phyloP scores from a whole-genome alignment of 37 sponge, comb jelly and placozoan species.

The Crambe crambe region DNA sequence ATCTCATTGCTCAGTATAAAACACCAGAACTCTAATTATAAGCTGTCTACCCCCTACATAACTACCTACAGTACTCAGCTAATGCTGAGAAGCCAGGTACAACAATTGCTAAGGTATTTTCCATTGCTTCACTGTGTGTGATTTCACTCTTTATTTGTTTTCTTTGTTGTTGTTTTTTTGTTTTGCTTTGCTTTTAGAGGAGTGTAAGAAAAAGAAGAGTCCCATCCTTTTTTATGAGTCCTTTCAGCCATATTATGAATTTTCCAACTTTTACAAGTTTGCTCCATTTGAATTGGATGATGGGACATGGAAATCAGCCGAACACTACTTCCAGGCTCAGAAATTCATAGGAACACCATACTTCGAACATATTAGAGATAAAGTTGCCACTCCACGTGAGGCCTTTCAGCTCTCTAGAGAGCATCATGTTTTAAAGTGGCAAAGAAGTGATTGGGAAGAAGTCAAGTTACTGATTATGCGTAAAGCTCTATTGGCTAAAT shows the following conservation, averaged over 20 bases:
- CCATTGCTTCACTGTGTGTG: too few relatives aligned
- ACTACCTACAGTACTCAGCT: too few relatives aligned
- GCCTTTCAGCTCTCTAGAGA: slow-evolving; percentile 61
- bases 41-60: too few relatives aligned
- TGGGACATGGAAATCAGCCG: background rate
- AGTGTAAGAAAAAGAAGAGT: background rate
- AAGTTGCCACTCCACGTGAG: slow-evolving; percentile 20
- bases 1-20: too few relatives aligned
- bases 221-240: background rate
- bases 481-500: slow-evolving; percentile 51
- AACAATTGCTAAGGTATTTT: too few relatives aligned
- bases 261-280: background rate
- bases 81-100: too few relatives aligned
- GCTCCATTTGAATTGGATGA: background rate
- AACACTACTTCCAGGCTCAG: slow-evolving; percentile 35
- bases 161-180: too few relatives aligned
- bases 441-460: slow-evolving; percentile 57
- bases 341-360: slow-evolving; percentile 76
- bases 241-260: background rate
- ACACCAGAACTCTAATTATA: too few relatives aligned
- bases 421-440: slow-evolving; percentile 31
- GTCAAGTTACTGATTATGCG: slow-evolving; percentile 65
- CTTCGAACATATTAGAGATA: slow-evolving; percentile 30
- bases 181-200: background rate
- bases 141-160: background rate